Conservation (phyloP, 53 echinoderm and acorn worm species). For the Glandiceps talaboti region DNA sequence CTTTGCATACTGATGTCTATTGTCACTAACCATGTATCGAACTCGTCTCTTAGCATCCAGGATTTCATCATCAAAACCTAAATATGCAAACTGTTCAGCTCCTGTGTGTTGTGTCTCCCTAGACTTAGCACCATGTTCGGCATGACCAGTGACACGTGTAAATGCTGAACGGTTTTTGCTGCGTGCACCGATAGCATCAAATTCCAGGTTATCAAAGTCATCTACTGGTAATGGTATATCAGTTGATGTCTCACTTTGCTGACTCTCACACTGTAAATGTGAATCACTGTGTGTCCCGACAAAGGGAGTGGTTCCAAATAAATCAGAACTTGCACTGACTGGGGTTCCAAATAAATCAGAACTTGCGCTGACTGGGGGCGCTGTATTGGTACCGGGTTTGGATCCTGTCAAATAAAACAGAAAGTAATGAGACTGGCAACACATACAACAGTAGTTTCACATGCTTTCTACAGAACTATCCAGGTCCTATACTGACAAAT, state of each 20-base stretch:
- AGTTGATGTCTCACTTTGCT: no score
- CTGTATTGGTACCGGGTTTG: neutral
- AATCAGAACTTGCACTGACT: slow-evolving; percentile 11
- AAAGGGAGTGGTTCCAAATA: slow-evolving; percentile 59
- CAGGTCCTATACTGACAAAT: no score
- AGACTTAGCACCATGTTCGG: neutral
- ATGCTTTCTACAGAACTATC: no score
- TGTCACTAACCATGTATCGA: neutral
- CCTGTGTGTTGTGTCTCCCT: neutral
- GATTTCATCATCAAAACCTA: neutral
- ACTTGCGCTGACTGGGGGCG: neutral
- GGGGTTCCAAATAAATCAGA: slow-evolving; percentile 2
- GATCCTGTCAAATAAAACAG: no score
- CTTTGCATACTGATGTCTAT: neutral
- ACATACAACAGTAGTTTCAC: no score
- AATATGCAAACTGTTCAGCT: neutral
- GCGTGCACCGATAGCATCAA: no score
- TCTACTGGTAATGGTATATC: no score
- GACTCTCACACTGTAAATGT: neutral
- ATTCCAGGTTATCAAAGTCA: no score
- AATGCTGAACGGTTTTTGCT: neutral
- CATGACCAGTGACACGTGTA: neutral
- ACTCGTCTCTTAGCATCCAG: neutral
- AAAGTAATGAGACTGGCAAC: no score
- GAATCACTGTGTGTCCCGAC: neutral